These are phyloP conservation scores for Callaeas wilsoni DNA, from an alignment of 2,113 vertebrate species.

Conservation along the genomic window DNA sequence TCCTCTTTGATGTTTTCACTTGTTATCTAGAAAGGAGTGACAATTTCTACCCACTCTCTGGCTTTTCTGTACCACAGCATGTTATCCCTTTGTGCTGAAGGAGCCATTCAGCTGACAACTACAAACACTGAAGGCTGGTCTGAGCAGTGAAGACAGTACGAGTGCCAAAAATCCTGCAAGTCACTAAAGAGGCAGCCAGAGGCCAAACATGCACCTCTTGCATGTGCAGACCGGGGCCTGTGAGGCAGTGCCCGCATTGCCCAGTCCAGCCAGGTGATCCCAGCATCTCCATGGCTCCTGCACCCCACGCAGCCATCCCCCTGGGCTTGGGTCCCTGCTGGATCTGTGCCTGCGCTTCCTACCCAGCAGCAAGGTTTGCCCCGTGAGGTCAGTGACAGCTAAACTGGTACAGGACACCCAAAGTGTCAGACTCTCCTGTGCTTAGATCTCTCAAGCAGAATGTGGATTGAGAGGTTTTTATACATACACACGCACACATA, in stretches of 20 bases:
- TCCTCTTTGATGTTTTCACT: neutral
- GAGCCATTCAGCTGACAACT: neutral
- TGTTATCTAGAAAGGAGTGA: neutral
- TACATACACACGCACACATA: fast-evolving
- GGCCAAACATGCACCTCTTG: neutral
- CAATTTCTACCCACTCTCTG: neutral
- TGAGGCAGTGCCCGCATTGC: neutral
- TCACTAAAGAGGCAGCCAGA: neutral
- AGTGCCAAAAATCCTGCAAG: neutral
- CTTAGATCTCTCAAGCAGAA: neutral
- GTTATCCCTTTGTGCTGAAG: neutral
- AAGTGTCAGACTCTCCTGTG: neutral
- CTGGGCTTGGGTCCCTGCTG: too few species aligned
- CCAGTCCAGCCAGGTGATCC: neutral
- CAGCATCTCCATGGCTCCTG: neutral
- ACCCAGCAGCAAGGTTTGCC: neutral
- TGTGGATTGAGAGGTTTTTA: neutral
- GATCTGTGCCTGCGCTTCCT: neutral
- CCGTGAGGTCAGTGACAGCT: neutral
- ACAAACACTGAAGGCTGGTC: neutral
- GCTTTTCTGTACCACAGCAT: neutral
- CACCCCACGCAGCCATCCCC: fast-evolving
- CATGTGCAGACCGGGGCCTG: fast-evolving
- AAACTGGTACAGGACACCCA: neutral
- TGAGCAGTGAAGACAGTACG: neutral